These are phyloP conservation scores for Phenganax subtilis DNA, from an alignment of 92 coral and sea anemone genomes.

Conservation along the genomic window DNA sequence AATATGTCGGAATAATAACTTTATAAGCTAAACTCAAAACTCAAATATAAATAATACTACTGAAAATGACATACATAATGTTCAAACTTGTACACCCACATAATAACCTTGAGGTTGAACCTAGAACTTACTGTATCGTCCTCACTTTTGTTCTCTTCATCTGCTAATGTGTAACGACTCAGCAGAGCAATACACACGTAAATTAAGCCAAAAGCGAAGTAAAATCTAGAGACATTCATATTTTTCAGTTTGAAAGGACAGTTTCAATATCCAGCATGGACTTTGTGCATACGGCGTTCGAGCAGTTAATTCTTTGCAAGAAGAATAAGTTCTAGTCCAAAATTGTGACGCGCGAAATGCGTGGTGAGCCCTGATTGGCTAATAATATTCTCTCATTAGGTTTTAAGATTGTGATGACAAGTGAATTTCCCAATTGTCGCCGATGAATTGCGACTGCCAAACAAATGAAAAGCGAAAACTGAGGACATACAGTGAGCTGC, in stretches of 20 bases:
- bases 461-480: no score
- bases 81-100: background rate
- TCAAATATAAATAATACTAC: background rate
- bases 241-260: background rate
- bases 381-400: background rate
- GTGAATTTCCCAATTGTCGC: no score
- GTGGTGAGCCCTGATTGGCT: constrained; percentile 36
- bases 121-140: background rate
- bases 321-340: constrained; percentile 1
- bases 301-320: background rate
- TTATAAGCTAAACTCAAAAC: background rate
- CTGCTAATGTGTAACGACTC: background rate
- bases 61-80: background rate
- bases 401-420: no score
- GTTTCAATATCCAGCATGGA: background rate
- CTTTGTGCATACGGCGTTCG: constrained; percentile 10
- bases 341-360: constrained; percentile 31
- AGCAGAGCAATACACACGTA: background rate
- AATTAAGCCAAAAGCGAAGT: background rate
- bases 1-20: background rate
- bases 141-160: background rate
- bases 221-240: background rate
- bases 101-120: background rate
- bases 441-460: no score
- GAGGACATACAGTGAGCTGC: no score